phyloP scores from a whole-genome alignment of 2,888 invertebrate genomes.

The Agrotis puta region DNA sequence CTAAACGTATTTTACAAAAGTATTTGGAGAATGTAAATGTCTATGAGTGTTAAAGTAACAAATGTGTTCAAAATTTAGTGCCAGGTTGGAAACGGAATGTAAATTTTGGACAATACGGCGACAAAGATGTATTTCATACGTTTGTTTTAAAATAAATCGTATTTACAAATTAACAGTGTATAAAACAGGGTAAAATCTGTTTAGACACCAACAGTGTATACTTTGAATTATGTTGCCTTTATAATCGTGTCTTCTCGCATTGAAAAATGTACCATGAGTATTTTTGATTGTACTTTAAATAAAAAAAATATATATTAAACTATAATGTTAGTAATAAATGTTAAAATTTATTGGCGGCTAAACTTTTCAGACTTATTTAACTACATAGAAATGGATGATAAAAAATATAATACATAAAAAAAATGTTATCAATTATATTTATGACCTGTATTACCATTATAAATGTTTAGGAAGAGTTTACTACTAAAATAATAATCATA shows the following conservation, averaged over 20 bases:
- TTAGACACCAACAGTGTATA: slow-evolving; percentile 53
- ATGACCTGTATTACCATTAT: slow-evolving; percentile 39
- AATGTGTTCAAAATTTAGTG: slow-evolving; percentile 83
- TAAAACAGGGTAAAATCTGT: slow-evolving; percentile 70
- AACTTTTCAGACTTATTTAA: slow-evolving; percentile 45
- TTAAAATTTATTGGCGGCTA: slow-evolving; percentile 51
- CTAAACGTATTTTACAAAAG: slow-evolving; percentile 66
- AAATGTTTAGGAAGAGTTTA: slow-evolving; percentile 49
- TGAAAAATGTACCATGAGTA: slow-evolving; percentile 60
- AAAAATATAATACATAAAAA: slow-evolving; percentile 23
- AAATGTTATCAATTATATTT: slow-evolving; percentile 41
- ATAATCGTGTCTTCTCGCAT: slow-evolving; percentile 63
- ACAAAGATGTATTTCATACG: slow-evolving; percentile 61
- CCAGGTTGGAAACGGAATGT: slow-evolving; percentile 68
- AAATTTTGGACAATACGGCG: slow-evolving; percentile 72
- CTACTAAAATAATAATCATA: slow-evolving; percentile 28
- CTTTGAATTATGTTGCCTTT: slow-evolving; percentile 65
- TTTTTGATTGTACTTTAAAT: slow-evolving; percentile 58
- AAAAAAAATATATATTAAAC: slow-evolving; percentile 32
- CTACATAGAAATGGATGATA: slow-evolving; percentile 16
- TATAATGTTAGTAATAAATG: slow-evolving; percentile 39
- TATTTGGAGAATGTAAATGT: slow-evolving; percentile 51
- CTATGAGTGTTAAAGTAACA: slow-evolving; percentile 61
- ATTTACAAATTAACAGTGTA: slow-evolving; percentile 43
- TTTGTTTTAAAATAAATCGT: slow-evolving; percentile 56